These are phyloP conservation scores for Physella acuta DNA, from an alignment of 1,140 invertebrate genomes.

Conservation along the genomic window DNA sequence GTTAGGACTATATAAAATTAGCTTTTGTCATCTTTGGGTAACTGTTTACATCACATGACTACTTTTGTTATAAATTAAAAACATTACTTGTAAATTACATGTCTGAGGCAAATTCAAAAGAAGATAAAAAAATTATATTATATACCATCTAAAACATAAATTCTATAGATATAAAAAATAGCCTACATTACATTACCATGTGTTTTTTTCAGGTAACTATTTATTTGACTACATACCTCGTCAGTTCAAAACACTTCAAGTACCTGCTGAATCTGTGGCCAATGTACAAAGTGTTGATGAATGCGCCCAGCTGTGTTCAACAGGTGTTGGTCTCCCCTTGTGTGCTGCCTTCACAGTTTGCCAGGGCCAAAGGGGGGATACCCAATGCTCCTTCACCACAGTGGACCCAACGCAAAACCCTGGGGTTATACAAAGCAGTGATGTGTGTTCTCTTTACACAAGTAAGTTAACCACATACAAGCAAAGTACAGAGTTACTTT, in stretches of 20 bases:
- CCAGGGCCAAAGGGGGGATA: neutral
- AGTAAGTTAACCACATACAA: no score
- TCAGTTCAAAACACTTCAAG: neutral
- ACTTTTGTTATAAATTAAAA: neutral
- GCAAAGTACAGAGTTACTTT: no score
- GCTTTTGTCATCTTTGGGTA: neutral
- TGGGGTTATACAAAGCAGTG: neutral
- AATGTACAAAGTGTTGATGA: neutral
- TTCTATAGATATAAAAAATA: neutral
- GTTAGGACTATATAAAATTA: no score
- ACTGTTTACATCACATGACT: neutral
- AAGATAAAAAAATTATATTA: neutral
- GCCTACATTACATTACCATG: neutral
- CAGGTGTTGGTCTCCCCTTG: neutral
- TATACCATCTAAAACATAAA: neutral
- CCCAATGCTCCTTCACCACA: neutral
- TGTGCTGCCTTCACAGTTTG: neutral
- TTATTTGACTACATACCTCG: conserved; percentile 2
- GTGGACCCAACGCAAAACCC: neutral
- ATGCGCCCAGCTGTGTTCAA: conserved; percentile 1
- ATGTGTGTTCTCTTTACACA: neutral
- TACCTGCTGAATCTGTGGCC: neutral
- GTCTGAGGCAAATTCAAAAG: neutral
- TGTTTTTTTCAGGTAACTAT: neutral
- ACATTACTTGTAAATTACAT: neutral